Conservation (phyloP, 2,888 invertebrate genomes). For the Aporophyla nigra region DNA sequence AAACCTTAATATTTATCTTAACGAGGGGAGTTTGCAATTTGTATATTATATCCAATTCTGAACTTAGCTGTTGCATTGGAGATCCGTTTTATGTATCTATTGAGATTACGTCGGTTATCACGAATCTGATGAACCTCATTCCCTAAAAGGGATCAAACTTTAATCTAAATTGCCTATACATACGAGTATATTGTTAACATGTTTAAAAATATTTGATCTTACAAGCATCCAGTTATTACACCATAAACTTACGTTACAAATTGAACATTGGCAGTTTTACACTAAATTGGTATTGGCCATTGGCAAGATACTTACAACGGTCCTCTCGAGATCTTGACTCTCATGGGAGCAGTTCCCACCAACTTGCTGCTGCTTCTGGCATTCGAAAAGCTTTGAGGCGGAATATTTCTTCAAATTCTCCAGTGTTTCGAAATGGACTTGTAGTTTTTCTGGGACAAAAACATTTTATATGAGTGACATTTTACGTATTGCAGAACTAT, state of each 20-base stretch:
- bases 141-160: background rate
- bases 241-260: background rate
- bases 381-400: conserved; percentile 88
- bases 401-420: conserved; percentile 89
- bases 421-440: conserved; percentile 88
- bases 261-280: background rate
- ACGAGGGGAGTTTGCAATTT: background rate
- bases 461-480: background rate
- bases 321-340: conserved; percentile 88
- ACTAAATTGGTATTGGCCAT: conserved; percentile 6
- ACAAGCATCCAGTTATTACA: background rate
- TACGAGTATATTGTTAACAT: no score
- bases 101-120: no score
- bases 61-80: background rate
- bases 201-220: no score
- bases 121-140: background rate
- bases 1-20: background rate
- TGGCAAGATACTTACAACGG: conserved; percentile 81
- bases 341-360: conserved; percentile 89
- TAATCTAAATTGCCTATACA: no score
- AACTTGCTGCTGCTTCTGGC: conserved; percentile 88
- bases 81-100: background rate
- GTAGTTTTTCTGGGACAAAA: conserved; percentile 83
- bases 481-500: no score
- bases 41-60: background rate